phyloP scores from a whole-genome alignment of 2,113 vertebrate species.

The Lagopus leucura region DNA sequence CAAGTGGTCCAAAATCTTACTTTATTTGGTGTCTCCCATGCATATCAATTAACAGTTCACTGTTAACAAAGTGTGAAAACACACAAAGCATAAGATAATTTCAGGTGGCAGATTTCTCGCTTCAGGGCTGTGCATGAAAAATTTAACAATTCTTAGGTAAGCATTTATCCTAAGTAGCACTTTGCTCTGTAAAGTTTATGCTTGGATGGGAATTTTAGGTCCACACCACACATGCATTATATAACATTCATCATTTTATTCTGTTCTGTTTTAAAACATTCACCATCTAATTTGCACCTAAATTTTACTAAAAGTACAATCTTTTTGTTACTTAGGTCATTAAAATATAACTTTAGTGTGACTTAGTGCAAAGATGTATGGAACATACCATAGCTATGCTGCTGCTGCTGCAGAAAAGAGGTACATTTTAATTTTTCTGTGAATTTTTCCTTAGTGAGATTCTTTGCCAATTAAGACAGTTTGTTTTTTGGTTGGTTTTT shows the following conservation, averaged over 20 bases:
- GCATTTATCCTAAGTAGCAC: conserved; percentile 48
- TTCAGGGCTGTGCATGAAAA: conserved; percentile 47
- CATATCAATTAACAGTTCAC: conserved; percentile 43
- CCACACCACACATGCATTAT: background rate
- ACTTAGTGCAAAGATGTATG: background rate
- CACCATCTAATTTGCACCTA: background rate
- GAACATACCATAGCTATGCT: background rate
- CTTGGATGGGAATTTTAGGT: conserved; percentile 3
- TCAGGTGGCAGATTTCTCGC: conserved; percentile 44
- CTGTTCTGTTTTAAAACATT: background rate
- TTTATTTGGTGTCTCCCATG: conserved; percentile 2
- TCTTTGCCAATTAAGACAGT: background rate
- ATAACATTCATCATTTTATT: background rate
- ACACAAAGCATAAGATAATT: conserved; percentile 54
- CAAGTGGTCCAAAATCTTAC: background rate
- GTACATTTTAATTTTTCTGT: background rate
- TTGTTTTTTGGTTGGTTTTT: background rate
- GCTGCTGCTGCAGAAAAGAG: background rate
- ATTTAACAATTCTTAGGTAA: conserved; percentile 63
- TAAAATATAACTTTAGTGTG: background rate
- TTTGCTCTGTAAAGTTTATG: background rate
- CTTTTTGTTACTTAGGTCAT: background rate
- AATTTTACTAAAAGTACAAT: background rate
- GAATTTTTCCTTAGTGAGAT: background rate
- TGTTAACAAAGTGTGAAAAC: conserved; percentile 52